Evolutionary conservation across 2,797 vertebrate species (phyloP).

Genomic region (Bovichtus variegatus): DNA sequence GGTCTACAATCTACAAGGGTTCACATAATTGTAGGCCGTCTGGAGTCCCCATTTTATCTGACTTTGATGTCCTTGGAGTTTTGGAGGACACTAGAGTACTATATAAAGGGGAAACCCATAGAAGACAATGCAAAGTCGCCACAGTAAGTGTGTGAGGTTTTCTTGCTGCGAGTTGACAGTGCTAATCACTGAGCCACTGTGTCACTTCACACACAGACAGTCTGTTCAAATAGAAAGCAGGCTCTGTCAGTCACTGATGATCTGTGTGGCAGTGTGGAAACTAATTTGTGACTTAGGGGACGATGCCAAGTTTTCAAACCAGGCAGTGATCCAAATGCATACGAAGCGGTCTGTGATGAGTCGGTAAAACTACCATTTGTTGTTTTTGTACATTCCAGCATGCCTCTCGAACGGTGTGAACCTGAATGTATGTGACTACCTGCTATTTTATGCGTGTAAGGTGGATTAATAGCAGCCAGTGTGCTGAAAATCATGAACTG

Average conservation of each 20-base stretch:
- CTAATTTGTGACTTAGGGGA: constrained; percentile 4
- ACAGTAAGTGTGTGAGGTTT: background rate
- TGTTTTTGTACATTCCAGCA: constrained; percentile 7
- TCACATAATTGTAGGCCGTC: background rate
- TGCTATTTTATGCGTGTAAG: background rate
- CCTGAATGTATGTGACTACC: background rate
- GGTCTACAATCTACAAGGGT: constrained; percentile 12
- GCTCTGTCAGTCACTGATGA: constrained; percentile 13
- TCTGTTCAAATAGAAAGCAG: constrained; percentile 24
- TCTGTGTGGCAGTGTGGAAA: constrained; percentile 3
- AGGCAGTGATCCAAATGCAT: constrained; percentile 27
- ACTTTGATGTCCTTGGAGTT: constrained; percentile 8
- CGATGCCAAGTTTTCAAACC: constrained; percentile 22
- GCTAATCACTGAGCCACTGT: constrained; percentile 25
- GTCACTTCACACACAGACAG: constrained; percentile 21
- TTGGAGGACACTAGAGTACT: constrained; percentile 4
- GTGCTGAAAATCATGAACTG: background rate
- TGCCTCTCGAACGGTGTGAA: background rate
- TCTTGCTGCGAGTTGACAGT: constrained; percentile 17
- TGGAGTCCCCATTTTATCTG: background rate
- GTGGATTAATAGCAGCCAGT: background rate
- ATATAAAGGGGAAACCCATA: background rate
- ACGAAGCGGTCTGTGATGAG: constrained; percentile 19
- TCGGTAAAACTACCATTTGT: background rate
- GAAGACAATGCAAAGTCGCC: constrained; percentile 8